These are phyloP conservation scores for Acrocera orbiculus DNA, from an alignment of 2,888 invertebrate genomes.

Conservation along the genomic window DNA sequence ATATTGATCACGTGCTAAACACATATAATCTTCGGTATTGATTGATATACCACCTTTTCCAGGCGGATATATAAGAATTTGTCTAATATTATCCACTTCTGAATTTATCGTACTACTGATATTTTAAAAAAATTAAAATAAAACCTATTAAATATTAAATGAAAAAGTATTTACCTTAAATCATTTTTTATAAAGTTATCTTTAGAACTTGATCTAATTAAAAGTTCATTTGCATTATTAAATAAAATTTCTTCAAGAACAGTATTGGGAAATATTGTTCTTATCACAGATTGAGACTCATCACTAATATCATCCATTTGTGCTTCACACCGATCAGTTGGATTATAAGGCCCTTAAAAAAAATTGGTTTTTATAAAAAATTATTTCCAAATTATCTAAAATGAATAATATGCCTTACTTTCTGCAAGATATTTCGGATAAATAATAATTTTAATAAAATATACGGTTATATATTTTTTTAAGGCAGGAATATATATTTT, in stretches of 20 bases:
- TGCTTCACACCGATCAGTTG: constrained; percentile 44
- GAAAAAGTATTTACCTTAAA: constrained; percentile 8
- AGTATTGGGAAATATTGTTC: constrained; percentile 39
- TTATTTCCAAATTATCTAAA: too few species aligned
- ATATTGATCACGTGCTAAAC: constrained; percentile 82
- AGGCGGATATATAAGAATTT: constrained; percentile 68
- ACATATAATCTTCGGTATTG: constrained; percentile 84
- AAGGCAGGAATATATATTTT: too few species aligned
- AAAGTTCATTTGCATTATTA: constrained; percentile 64
- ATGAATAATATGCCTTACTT: too few species aligned
- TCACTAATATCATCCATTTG: constrained; percentile 51
- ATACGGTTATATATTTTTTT: too few species aligned
- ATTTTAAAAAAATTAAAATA: constrained; percentile 1
- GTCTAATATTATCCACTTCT: constrained; percentile 37
- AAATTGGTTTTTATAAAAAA: too few species aligned
- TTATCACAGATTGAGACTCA: constrained; percentile 45
- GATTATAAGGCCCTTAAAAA: too few species aligned
- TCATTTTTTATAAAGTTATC: constrained; percentile 21
- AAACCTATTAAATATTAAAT: constrained; percentile 13
- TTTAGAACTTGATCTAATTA: constrained; percentile 43
- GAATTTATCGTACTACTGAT: constrained; percentile 29
- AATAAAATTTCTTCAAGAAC: constrained; percentile 52
- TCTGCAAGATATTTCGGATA: too few species aligned
- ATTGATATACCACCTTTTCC: constrained; percentile 77
- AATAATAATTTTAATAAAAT: too few species aligned